Conservation (phyloP, 1,140 invertebrate genomes). For the Drosophila erecta region DNA sequence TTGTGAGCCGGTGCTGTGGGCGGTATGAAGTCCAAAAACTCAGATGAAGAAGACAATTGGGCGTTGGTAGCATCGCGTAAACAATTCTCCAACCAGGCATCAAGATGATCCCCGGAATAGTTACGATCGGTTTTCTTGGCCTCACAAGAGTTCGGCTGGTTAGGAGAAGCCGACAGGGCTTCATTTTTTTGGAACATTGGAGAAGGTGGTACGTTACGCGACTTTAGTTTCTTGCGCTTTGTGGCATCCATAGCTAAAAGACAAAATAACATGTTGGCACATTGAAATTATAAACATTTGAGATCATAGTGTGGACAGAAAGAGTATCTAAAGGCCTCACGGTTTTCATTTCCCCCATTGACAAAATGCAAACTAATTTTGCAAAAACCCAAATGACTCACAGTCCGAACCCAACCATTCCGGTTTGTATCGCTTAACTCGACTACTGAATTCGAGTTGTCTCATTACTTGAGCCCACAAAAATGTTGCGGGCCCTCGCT, state of each 20-base stretch:
- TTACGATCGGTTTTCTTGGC: constrained; percentile 30
- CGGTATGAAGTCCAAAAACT: constrained; percentile 82
- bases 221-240: constrained; percentile 80
- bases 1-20: constrained; percentile 35
- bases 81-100: constrained; percentile 81
- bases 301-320: no score
- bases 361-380: constrained; percentile 30
- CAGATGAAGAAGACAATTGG: constrained; percentile 79
- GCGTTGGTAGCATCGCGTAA: constrained; percentile 77
- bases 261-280: constrained; percentile 1
- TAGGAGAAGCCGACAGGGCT: constrained; percentile 8
- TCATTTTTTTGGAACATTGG: constrained; percentile 9
- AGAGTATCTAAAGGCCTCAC: neutral
- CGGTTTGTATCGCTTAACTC: neutral
- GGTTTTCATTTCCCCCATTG: constrained; percentile 2
- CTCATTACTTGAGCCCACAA: constrained; percentile 62
- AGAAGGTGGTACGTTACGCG: constrained; percentile 56
- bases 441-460: neutral
- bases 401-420: constrained; percentile 2
- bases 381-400: no score
- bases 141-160: constrained; percentile 25
- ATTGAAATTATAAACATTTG: no score
- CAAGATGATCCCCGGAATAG: constrained; percentile 80
- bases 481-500: constrained; percentile 35
- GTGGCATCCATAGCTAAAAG: constrained; percentile 50